Evolutionary conservation across 2,797 vertebrate genomes (phyloP), one percentile per base, ranked within the genome.

Genomic region (Melanotaenia pygmaea): DNA sequence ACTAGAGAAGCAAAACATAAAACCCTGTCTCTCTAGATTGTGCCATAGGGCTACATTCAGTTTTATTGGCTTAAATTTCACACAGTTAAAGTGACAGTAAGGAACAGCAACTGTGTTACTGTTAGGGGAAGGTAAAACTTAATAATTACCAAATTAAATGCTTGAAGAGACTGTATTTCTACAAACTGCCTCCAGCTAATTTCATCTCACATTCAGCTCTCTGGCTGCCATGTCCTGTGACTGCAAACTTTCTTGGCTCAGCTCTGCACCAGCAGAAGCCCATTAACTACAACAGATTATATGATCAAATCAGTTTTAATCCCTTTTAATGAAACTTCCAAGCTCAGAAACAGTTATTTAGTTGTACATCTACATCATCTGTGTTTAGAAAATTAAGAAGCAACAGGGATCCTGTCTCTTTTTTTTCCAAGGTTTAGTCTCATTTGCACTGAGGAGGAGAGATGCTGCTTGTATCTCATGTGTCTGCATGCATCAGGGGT

Each of bases 81-180:
- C 35, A 67, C 45, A 58, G 38, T 85, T 82, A 71, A 85, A 76
- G 80, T 86, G 88, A 84, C 85, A 82, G 72, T 85, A 82, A 84
- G 83, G 70, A 79, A 77, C 24, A 59, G 57, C 73, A 64, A 72
- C 76, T 35, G 18, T 2, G 72, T 35, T 80, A 50, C 77, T 74
- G 64, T 74, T 54, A 57, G 64, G 37, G 32, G 1, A 66, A 60
- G 60, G 61, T 74, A 80, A 77, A 68, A 58, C 67, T 77, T 84
- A 80, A 91, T 91, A 84, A 89, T 86, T 85, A 69, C 61, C 62
- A 79, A 87, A 90, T 91, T 51, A 92, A 88, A 88, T 85, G 82
- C 80, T 88, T 73, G 57, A 81, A 84, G 82, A 84, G 78, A 72
- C 65, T 51, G 77, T 67, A 57, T 80, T 81, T 54, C 45, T 64